Evolutionary conservation across 2,113 vertebrate species (phyloP).

Genomic region (Anthoscopus minutus): DNA sequence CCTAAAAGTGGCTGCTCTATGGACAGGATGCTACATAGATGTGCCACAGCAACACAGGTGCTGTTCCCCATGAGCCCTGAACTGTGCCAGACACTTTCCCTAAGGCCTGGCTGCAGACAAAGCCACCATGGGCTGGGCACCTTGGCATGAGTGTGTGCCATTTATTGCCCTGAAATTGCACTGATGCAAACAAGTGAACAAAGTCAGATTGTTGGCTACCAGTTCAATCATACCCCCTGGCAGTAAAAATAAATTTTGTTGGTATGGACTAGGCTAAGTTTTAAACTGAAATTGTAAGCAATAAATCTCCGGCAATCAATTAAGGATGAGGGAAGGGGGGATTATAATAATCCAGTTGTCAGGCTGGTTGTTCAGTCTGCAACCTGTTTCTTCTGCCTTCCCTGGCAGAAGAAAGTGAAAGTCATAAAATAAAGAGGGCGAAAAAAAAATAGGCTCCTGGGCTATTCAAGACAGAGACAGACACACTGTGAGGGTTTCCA

Average conservation of each 20-base stretch:
- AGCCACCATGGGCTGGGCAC: neutral
- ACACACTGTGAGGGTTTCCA: conserved; percentile 20
- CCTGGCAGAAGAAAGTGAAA: neutral
- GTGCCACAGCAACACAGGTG: rapidly evolving
- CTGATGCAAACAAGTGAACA: neutral
- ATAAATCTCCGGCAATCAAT: neutral
- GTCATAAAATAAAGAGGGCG: neutral
- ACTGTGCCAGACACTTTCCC: neutral
- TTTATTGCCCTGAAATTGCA: neutral
- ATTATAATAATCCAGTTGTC: neutral
- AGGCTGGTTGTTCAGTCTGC: neutral
- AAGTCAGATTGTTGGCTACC: neutral
- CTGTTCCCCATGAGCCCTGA: neutral
- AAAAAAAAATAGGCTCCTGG: neutral
- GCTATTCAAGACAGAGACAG: neutral
- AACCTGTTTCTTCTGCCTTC: too few species aligned
- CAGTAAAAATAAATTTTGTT: neutral
- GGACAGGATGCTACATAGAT: neutral
- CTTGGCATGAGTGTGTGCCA: neutral
- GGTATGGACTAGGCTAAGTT: neutral
- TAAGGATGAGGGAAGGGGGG: neutral
- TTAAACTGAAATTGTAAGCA: neutral
- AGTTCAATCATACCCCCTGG: neutral
- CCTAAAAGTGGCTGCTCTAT: neutral
- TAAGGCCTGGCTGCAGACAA: neutral